Base-by-base conservation (phyloP, 2,888 invertebrate species). In the Branchellion lobata region DNA sequence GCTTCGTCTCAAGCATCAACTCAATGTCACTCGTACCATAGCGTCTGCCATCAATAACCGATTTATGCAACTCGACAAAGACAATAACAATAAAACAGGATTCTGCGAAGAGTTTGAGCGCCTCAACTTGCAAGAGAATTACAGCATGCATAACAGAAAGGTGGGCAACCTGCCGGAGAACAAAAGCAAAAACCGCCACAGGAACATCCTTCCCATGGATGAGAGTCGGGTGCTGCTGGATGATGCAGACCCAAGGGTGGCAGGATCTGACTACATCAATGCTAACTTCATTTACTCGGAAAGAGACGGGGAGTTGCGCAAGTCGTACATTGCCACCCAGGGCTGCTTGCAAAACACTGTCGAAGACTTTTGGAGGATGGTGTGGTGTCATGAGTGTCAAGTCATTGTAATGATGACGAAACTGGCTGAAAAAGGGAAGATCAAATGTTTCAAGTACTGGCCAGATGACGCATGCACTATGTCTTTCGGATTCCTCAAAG, bases 351-450 rank as follows among this genome's bases (percentile, higher is more conserved):
- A 93, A 47, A 92, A 92, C 82, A 99, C 99, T 0, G 91, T 95
- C 61, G 91, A 91, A 81, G 97, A 98, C 87, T 97, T 99, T 89
- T 99, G 98, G 97, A 92, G 94, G 83, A 99, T 99, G 98, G 93
- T 97, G 74, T 98, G 97, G 94, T 98, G 99, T 89, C 97, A 99
- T 87, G 95, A 97, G 87, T 93, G 94, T 80, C 91, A 95, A 82
- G 95, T 99, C 81, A 97, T 99, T 86, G 97, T 99, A 83, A 99
- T 99, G 98, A 96, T 96, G 82, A 98, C 98, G 84, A 98, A 96
- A 90, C 96, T 98, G 89, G 93, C 94, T 84, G 98, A 98, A 88
- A 91, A 97, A 83, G 94, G 94, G 83, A 94, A 94, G 83, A 86
- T 87, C 72, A 99, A 99, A 89, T 99, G 98, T 89, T 94, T 93